Base-by-base conservation (phyloP, 1,140 invertebrate genomes). In the Drosophila nikananu region DNA sequence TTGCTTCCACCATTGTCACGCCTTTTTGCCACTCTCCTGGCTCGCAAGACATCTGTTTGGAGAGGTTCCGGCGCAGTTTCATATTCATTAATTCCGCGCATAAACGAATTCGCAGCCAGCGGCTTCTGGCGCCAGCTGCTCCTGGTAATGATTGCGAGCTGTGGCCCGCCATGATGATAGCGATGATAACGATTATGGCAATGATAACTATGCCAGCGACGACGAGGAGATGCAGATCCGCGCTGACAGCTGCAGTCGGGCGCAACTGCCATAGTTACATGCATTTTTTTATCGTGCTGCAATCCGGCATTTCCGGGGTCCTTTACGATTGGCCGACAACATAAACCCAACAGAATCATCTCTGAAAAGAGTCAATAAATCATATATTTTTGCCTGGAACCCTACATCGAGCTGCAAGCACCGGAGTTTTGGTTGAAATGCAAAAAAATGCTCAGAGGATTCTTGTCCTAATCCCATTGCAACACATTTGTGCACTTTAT, bases 31-130 rank as follows among this genome's bases (percentile, higher is more conserved):
- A 7, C n/a, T 37, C 46, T 19, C 13, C 35, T 10, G 44, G 17
- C 48, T 42, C 21, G 21, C n/a, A 39, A 35, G n/a, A 30, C 19
- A 32, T 25, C 32, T 48, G 19, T 48, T 70, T 12, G 30, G 21
- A 21, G 7, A 41, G 27, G 39, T 49, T 32, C 60, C 25, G 70
- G 35, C 52, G 48, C 30, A 37, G 48, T 72, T 77, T 67, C 49
- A 49, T 63, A 71, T 72, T 81, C 66, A 51, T 72, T 81, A 72
- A 51, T 76, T 71, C 71, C 35, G 39, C 58, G 59, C 65, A 51
- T 80, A 77, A 86, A 81, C 78, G 78, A 86, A 75, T 79, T 79
- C 70, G 41, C 74, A 71, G 74, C 62, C 67, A n/a, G 68, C 42
- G 61, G 68, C 78, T 48, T 60, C 46, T 71, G 63, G 64, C 51